Conservation (phyloP, 2,797 vertebrate genomes). For the Morelia viridis region DNA sequence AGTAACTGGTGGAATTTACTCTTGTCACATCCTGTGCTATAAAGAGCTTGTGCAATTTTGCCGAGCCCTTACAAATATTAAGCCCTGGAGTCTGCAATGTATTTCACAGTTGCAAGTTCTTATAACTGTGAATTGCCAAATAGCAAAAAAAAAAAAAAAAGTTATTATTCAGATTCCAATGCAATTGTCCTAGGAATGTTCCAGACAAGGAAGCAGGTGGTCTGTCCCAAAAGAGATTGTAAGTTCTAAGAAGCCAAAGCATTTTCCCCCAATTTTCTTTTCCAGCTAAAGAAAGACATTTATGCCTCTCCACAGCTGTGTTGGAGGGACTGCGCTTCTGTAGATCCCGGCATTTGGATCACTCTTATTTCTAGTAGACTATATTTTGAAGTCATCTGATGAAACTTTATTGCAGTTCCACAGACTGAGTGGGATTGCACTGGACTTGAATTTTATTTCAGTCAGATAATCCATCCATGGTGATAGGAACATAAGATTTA, state of each 20-base stretch:
- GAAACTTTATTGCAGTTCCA: neutral
- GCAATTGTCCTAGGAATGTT: neutral
- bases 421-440: neutral
- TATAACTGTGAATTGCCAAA: neutral
- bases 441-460: neutral
- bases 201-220: neutral
- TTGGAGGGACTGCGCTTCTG: neutral
- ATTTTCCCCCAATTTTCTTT: neutral
- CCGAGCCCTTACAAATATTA: slow-evolving; percentile 9
- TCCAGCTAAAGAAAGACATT: neutral
- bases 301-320: neutral
- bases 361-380: neutral
- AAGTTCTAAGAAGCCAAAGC: neutral
- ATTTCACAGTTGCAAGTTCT: neutral
- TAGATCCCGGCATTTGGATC: neutral
- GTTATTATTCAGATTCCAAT: neutral
- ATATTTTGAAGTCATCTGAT: neutral
- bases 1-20: slow-evolving; percentile 21
- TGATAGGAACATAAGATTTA: neutral
- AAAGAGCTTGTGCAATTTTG: slow-evolving; percentile 18
- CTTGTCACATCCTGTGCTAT: slow-evolving; percentile 4
- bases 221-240: neutral
- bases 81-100: slow-evolving; percentile 19
- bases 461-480: neutral
- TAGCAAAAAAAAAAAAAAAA: neutral